Evolutionary conservation across 1,140 invertebrate genomes (phyloP), one percentile per base, ranked within the genome.

Genomic region (Batillaria attramentaria): DNA sequence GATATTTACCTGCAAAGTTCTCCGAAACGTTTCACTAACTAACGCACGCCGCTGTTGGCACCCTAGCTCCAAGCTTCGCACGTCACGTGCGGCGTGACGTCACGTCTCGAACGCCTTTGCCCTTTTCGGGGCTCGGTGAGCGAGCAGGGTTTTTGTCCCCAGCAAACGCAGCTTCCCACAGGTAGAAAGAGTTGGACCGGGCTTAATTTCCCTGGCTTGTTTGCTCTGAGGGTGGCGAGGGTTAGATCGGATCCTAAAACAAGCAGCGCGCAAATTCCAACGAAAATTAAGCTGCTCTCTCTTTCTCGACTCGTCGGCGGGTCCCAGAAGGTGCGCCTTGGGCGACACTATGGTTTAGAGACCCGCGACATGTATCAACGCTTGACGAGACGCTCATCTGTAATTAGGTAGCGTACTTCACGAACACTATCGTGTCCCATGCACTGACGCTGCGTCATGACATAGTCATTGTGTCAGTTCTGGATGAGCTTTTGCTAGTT

Each of bases 181-280:
- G 10, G 10, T 41, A 42, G 37, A 70, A 42, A 70, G 41, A 42
- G 42, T 35, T 41, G 31, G 39, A 41, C 68, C n/a, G 68, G 37
- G 57, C 57, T 62, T 62, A 62, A 62, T 62, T 62, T 62, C 57
- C 10, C 57, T 35, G 31, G 42, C 28, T 39, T 75, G 73, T 75
- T 75, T 60, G 54, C 54, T 62, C 43, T 28, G 1, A 65, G 57
- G 57, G 73, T 41, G 54, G 73, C 57, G 24, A 10, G 73, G 73
- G 54, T 75, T 75, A 65, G 3, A 20, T 39, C 0, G 10, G 73
- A 75, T 75, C 46, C 73, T 65, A 65, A 75, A 75, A 75, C 73
- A 75, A 75, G 39, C 73, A 31, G 37, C 2, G 35, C 13, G 24
- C 73, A 65, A 75, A 75, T 75, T 75, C 73, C 73, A 62, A 62